Base-by-base conservation (phyloP, 2,113 vertebrate genomes). In the Zosterops pallidus region DNA sequence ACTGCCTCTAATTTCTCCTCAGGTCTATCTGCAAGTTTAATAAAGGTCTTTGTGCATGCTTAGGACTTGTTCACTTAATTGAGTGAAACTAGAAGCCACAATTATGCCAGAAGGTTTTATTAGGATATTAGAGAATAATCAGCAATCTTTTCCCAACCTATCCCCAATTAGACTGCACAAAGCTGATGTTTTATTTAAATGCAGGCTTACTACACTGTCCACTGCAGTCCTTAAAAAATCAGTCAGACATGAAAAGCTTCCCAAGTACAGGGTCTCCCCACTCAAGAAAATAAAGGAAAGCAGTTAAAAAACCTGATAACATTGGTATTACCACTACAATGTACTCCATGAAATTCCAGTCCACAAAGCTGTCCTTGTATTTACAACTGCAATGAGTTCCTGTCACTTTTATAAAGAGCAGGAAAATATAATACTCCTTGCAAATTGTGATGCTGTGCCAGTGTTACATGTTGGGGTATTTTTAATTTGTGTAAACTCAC, bases 1-100 rank as follows among this genome's bases (percentile, higher is more conserved):
- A 88, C n/a, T 88, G 59, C 60, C 52, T 95, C 88, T 89, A 90
- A 89, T 90, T 93, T 91, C 86, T 96, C 86, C 83, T 94, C 56
- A n/a, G 83, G 76, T 90, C 80, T 94, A 92, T 56, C 76, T 90
- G 76, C 92, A 94, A 75, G 56, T 95, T 95, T 94, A 96, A 95
- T 83, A 78, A 46, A 91, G 53, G 57, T 87, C 57, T 91, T 68
- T 72, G 49, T 95, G 81, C 94, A 91, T 94, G 96, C 93, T 95
- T 84, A 87, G 86, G 89, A 94, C 91, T 92, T 96, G 94, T 89
- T 95, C 91, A 76, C 89, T 94, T 97, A 96, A 96, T 92, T 95
- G 89, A 89, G 74, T 92, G 93, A 95, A 96, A 94, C 84, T 82
- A 83, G 72, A 95, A 94, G 80, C 83, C 83, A 90, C 79, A 93